A percentile compares a stretch with the other conserved stretches of the same genome.
These are phyloP conservation scores for Nomada fabriciana DNA, from an alignment of 2,888 invertebrate species.

Conservation along the genomic window DNA sequence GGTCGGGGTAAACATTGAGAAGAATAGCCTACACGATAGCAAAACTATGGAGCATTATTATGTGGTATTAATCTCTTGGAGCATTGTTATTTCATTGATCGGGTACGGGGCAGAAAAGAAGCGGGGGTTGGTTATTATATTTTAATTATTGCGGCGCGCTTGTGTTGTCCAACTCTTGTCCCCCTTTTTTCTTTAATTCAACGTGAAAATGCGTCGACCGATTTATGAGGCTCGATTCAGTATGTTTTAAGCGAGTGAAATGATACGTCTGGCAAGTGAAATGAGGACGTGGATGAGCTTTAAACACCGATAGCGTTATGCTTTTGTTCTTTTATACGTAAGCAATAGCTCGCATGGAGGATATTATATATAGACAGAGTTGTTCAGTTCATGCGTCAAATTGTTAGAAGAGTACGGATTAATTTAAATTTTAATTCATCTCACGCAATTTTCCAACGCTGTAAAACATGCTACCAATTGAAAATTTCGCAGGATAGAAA, in stretches of 20 bases:
- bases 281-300: constrained; percentile 30
- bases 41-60: constrained; percentile 23
- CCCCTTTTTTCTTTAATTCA: background rate
- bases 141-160: constrained; percentile 21
- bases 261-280: constrained; percentile 5
- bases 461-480: too few relatives aligned
- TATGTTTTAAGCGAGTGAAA: constrained; percentile 24
- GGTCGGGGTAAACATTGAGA: constrained; percentile 14
- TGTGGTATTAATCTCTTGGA: constrained; percentile 33
- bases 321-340: constrained; percentile 19
- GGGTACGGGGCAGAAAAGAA: background rate
- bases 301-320: constrained; percentile 1
- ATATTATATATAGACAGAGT: background rate
- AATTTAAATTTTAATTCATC: too few relatives aligned
- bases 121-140: constrained; percentile 1
- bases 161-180: background rate
- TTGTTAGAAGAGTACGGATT: too few relatives aligned
- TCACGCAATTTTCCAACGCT: too few relatives aligned
- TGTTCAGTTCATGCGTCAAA: too few relatives aligned
- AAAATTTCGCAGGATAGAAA: too few relatives aligned
- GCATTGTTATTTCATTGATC: constrained; percentile 18
- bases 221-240: constrained; percentile 20
- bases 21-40: constrained; percentile 33
- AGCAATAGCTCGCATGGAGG: constrained; percentile 3
- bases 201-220: constrained; percentile 9